These are phyloP conservation scores for Myioborus melanocephalus DNA, from an alignment of 2,797 vertebrate species.

Conservation along the genomic window DNA sequence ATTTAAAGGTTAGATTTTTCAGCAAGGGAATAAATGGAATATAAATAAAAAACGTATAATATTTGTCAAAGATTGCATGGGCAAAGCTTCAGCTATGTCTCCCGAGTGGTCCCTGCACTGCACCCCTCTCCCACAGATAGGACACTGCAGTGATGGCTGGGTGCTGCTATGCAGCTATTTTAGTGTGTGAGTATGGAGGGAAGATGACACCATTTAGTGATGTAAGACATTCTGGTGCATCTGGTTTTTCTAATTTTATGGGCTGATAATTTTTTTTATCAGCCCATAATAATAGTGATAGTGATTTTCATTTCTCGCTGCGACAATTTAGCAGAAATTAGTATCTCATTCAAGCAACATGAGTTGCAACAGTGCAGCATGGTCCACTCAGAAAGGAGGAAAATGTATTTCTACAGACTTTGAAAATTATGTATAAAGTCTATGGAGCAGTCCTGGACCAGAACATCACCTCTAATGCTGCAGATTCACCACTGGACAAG, in stretches of 20 bases:
- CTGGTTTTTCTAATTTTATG: background rate
- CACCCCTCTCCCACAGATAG: background rate
- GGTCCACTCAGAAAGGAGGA: background rate
- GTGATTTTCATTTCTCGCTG: background rate
- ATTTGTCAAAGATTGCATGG: background rate
- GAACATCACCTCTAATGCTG: accelerated
- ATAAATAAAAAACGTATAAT: accelerated
- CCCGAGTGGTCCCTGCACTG: background rate
- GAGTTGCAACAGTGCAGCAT: background rate
- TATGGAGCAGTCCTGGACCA: background rate
- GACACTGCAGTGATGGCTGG: accelerated
- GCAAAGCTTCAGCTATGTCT: background rate
- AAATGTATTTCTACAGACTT: background rate
- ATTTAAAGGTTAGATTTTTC: background rate
- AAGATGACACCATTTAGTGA: background rate
- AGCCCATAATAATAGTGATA: background rate
- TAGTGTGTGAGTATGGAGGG: background rate
- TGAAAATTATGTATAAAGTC: background rate
- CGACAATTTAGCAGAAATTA: background rate
- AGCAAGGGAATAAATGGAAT: background rate
- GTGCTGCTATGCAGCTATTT: background rate
- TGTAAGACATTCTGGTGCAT: background rate
- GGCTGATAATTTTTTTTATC: background rate
- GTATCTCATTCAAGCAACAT: accelerated
- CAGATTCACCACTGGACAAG: background rate